These are phyloP conservation scores for Lytechinus variegatus DNA, from an alignment of 35 echinoderm and acorn worm genomes.

Conservation along the genomic window DNA sequence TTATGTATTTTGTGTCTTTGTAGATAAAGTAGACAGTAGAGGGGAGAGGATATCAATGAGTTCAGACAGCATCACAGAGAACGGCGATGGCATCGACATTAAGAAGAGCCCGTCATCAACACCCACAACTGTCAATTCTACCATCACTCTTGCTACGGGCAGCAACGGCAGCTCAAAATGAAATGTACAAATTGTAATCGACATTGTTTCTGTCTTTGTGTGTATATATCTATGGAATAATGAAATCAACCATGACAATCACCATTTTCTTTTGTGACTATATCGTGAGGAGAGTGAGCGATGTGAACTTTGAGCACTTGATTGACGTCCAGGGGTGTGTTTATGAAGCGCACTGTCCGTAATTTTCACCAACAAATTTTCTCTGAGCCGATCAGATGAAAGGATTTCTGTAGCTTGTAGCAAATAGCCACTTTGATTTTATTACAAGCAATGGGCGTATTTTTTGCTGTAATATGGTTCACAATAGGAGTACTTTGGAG, in stretches of 20 bases:
- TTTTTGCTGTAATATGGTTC: no score
- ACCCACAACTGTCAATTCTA: neutral
- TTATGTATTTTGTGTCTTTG: neutral
- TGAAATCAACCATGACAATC: neutral
- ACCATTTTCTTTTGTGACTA: neutral
- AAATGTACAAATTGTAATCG: neutral
- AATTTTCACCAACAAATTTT: no score
- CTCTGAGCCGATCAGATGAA: no score
- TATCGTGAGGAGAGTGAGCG: neutral
- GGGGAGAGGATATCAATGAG: slow-evolving; percentile 64
- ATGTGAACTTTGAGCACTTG: neutral
- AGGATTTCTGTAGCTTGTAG: no score
- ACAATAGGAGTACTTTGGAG: no score
- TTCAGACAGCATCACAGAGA: slow-evolving; percentile 51
- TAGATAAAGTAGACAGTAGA: slow-evolving; percentile 68
- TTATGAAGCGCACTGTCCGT: neutral
- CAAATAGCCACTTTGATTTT: no score
- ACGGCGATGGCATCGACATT: slow-evolving; percentile 30
- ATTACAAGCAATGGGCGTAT: no score
- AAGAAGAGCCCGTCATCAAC: slow-evolving; percentile 19
- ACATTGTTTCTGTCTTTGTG: neutral
- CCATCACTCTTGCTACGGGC: slow-evolving; percentile 6
- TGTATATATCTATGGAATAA: neutral
- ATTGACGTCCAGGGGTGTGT: neutral
- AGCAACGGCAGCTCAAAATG: slow-evolving; percentile 28